Evolutionary conservation across 2,888 invertebrate species (phyloP), one percentile per base, ranked within the genome.

Genomic region (Sepiola atlantica): DNA sequence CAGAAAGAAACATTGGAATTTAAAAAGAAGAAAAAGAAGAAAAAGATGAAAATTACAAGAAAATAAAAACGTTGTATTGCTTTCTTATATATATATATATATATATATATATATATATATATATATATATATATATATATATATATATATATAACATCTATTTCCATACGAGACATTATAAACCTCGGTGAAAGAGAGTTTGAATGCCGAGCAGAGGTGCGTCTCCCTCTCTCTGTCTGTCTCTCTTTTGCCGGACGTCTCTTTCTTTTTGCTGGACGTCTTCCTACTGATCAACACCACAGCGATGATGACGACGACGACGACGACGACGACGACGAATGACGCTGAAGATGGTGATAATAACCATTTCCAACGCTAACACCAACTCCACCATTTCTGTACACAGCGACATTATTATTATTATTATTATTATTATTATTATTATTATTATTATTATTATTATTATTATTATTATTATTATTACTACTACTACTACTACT

Each of bases 101-200:
- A 93, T 55, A 57, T 35, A 93, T 93, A 35, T 55, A 35, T 93
- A 93, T 93, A 57, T 93, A 93, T 57, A 93, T 45, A 32, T 57
- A 54, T 55, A 35, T 93, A 93, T 35, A 28, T 57, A 32, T 57
- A 32, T 32, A 20, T 45, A 28, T 93, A 28, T 24, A 54, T 57
- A 93, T 35, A 93, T 35, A 45, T 90, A 90, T 90, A 35, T 54
- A 77, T 20, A 45, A 32, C n/a, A 21, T n/a, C 94, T 94, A n/a
- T 94, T 77, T 94, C 77, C n/a, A 90, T 28, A n/a, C n/a, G 61
- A 90, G 45, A n/a, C 61, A 61, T 35, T n/a, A 94, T 94, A 93
- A 55, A 55, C 28, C 28, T 16, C 54, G n/a, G 35, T 55, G 35
- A 28, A n/a, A 55, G 94, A 35, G 94, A 94, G 77, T 6, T 10